These are phyloP conservation scores for Sciurus carolinensis DNA, from an alignment of 2,797 vertebrate species.

Conservation along the genomic window DNA sequence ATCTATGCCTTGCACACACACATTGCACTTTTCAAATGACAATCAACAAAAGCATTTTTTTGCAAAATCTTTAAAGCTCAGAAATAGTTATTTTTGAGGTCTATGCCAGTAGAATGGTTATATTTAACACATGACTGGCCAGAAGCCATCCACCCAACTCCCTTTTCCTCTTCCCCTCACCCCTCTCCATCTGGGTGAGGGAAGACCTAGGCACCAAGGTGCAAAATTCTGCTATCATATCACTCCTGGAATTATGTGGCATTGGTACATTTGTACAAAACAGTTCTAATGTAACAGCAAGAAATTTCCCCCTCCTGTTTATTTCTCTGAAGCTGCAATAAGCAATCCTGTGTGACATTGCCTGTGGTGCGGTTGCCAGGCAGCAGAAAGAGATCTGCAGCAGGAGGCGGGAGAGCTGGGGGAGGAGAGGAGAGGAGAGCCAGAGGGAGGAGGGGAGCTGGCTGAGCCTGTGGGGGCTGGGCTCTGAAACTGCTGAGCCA, in stretches of 20 bases:
- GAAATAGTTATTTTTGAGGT: slow-evolving; percentile 34
- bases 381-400: slow-evolving; percentile 81
- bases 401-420: slow-evolving; percentile 59
- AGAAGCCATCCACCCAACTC: background rate
- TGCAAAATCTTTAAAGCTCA: slow-evolving; percentile 8
- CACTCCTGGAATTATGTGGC: slow-evolving; percentile 28
- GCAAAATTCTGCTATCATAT: slow-evolving; percentile 29
- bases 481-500: slow-evolving; percentile 84
- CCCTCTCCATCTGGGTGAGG: background rate
- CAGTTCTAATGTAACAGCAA: slow-evolving; percentile 71
- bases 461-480: slow-evolving; percentile 40
- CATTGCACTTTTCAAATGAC: slow-evolving; percentile 50
- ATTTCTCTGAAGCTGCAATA: slow-evolving; percentile 82
- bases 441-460: background rate
- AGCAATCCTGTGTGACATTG: slow-evolving; percentile 78
- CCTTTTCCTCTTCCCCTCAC: background rate
- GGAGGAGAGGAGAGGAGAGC: background rate
- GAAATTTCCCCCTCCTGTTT: slow-evolving; percentile 73
- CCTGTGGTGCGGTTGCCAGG: slow-evolving; percentile 81
- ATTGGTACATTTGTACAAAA: slow-evolving; percentile 60
- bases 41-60: slow-evolving; percentile 57
- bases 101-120: slow-evolving; percentile 40
- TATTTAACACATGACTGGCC: slow-evolving; percentile 61
- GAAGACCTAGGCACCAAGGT: background rate
- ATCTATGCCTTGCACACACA: background rate